A percentile compares a stretch with the other conserved stretches of the same genome.
Evolutionary conservation across 1,140 invertebrate genomes (phyloP).

Genomic region (Diorhabda elongata): DNA sequence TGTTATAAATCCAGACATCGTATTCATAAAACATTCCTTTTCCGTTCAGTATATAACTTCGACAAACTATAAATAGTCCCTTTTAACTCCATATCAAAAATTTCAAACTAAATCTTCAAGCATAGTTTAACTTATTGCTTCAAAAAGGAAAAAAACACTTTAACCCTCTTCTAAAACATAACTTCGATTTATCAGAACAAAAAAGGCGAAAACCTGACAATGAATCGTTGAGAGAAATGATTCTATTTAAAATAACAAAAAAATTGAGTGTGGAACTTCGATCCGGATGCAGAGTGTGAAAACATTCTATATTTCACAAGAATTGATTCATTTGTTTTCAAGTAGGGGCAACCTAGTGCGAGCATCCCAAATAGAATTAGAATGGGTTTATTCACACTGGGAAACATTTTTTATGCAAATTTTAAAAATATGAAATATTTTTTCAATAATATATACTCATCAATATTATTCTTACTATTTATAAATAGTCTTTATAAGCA

Average conservation of each 20-base stretch:
- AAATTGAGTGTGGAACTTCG: constrained; percentile 11
- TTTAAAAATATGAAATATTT: no score
- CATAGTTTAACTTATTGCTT: neutral
- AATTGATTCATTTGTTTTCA: constrained; percentile 29
- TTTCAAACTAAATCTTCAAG: neutral
- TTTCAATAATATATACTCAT: no score
- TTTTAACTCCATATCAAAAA: neutral
- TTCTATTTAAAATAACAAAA: constrained; percentile 25
- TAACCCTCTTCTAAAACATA: neutral
- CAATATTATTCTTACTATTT: no score
- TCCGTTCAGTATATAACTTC: no score
- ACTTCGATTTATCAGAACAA: constrained; percentile 16
- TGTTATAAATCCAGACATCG: no score
- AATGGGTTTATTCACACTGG: neutral
- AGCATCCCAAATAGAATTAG: neutral
- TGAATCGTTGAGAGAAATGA: constrained; percentile 15
- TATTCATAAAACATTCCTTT: no score
- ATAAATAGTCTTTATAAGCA: no score
- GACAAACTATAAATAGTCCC: no score
- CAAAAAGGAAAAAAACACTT: constrained; percentile 6
- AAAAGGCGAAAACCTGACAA: constrained; percentile 7
- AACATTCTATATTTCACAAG: constrained; percentile 18
- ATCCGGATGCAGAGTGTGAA: constrained; percentile 14
- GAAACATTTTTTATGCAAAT: neutral
- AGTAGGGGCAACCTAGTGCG: constrained; percentile 11